These are phyloP conservation scores for Crypturellus tataupa DNA, from an alignment of 2,797 vertebrate genomes.

Conservation along the genomic window DNA sequence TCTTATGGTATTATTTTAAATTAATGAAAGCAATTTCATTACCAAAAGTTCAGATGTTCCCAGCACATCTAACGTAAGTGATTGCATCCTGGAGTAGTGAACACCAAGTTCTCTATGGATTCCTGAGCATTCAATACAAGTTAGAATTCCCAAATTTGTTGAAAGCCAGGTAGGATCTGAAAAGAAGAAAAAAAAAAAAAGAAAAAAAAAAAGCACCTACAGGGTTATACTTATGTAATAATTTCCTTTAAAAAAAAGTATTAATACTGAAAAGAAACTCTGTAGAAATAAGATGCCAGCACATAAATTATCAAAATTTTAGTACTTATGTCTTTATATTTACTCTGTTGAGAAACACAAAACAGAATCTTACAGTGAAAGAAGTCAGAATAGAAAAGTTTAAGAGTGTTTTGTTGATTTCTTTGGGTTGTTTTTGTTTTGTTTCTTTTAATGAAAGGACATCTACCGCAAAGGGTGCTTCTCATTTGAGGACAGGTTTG, in stretches of 20 bases:
- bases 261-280: not conserved
- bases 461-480: not conserved
- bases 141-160: conserved; percentile 97
- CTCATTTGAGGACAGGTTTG: not conserved
- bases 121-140: conserved; percentile 97
- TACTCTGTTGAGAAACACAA: not conserved
- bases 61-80: conserved; percentile 94
- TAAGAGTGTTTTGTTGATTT: not conserved
- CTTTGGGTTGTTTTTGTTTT: too few species aligned
- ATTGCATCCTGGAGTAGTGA: conserved; percentile 98
- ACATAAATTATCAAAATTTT: not conserved
- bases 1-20: not conserved
- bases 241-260: not conserved
- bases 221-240: not conserved
- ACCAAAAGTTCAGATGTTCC: conserved; percentile 99
- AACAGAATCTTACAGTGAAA: not conserved
- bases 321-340: not conserved
- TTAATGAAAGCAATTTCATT: conserved; percentile 58
- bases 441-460: not conserved
- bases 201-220: conserved; percentile 19
- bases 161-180: conserved; percentile 97
- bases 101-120: conserved; percentile 98
- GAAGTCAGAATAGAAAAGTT: not conserved
- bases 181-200: too few species aligned
- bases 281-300: not conserved